Conservation (phyloP, 2,888 invertebrate genomes). For the Archips crataeganus region DNA sequence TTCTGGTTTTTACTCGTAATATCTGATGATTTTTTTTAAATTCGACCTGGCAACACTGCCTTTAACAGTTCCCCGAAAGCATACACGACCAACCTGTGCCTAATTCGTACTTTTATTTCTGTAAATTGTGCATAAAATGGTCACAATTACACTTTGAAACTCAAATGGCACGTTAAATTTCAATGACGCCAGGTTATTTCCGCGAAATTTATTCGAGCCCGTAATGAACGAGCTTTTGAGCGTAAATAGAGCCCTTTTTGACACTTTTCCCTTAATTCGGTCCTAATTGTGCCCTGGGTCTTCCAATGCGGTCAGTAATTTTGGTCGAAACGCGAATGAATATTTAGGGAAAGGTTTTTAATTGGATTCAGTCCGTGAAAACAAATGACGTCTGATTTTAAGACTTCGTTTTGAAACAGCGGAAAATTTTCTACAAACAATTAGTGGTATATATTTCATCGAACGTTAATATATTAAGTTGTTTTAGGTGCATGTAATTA, state of each 20-base stretch:
- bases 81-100: conserved; percentile 29
- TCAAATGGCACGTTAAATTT: conserved; percentile 34
- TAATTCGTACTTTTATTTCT: conserved; percentile 37
- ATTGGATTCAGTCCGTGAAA: conserved; percentile 12
- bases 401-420: neutral
- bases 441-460: no score
- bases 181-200: conserved; percentile 30
- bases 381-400: conserved; percentile 2
- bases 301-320: neutral
- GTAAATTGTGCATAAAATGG: conserved; percentile 35
- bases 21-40: no score
- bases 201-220: conserved; percentile 9
- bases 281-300: conserved; percentile 19
- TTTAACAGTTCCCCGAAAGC: neutral
- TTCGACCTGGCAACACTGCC: no score
- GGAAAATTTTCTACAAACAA: neutral
- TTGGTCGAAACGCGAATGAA: conserved; percentile 4
- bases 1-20: no score
- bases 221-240: conserved; percentile 24
- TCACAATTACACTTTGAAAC: conserved; percentile 26
- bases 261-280: conserved; percentile 32
- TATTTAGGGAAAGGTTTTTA: conserved; percentile 13
- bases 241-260: conserved; percentile 37
- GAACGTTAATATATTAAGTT: no score
- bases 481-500: no score